Evolutionary conservation across 1,140 invertebrate species (phyloP), one percentile per base, ranked within the genome.

Genomic region (Cyclargus thomasi): DNA sequence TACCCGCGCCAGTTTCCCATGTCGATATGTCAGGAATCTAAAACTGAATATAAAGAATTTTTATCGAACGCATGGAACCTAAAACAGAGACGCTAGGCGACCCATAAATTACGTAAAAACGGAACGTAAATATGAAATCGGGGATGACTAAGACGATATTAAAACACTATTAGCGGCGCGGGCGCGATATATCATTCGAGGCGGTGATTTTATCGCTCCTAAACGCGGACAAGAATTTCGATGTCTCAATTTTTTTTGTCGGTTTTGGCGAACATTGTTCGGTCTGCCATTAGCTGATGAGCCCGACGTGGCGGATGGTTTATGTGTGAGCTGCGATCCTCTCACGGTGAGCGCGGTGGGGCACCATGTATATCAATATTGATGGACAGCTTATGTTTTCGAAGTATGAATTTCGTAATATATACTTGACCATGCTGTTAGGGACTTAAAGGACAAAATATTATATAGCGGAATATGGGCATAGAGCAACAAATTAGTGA

Each of bases 111-210:
- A 47, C 8, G 14, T 8, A 47, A 47, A 47, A 47, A 47, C 39
- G 14, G 39, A 11, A 47, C 39, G 14, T 2, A 8, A 47, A 47
- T 47, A 47, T 47, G 39, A 47, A 47, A 47, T 47, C 39, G 11
- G 11, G 29, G 74, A 82, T 87, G 83, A 86, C 81, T 87, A 86
- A 87, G 74, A 62, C 71, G 82, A 83, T 87, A 89, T 90, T 90
- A 90, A 86, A 90, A 88, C 70, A 84, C 85, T 90, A 90, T 90
- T 90, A 90, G 87, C 79, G 75, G 85, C 76, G 78, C 72, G 69
- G 69, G 74, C 64, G 71, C 81, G 75, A 86, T 86, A 86, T 83
- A 88, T 88, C 86, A 88, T 82, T 85, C 74, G 74, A 67, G 79
- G 80, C 82, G 79, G 78, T 80, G 83, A 90, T 83, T 83, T 85